These are phyloP conservation scores for Chiloscyllium punctatum DNA, from an alignment of 2,797 vertebrate genomes.

Conservation along the genomic window DNA sequence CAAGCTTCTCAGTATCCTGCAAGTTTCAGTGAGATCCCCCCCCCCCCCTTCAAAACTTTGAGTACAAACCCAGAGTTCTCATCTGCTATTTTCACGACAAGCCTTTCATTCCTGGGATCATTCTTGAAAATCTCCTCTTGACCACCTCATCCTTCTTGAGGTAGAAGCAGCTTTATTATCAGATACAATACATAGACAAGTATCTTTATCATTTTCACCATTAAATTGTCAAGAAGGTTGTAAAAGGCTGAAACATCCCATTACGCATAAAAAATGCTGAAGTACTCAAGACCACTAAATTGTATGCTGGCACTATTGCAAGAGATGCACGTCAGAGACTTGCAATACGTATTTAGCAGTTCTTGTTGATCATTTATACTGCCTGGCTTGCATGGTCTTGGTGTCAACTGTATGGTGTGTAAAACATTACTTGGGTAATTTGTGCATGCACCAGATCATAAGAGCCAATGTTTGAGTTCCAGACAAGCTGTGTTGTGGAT, in stretches of 20 bases:
- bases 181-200: background rate
- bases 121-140: too few species aligned
- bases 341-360: background rate
- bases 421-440: constrained; percentile 22
- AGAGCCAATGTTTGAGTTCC: constrained; percentile 7
- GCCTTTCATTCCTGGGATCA: too few species aligned
- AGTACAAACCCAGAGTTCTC: too few species aligned
- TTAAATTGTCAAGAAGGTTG: background rate
- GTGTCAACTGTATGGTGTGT: constrained; percentile 16
- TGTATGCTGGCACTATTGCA: background rate
- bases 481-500: constrained; percentile 14
- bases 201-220: background rate
- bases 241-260: background rate
- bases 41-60: too few species aligned
- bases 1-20: too few species aligned
- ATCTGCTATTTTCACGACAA: too few species aligned
- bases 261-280: background rate
- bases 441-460: background rate
- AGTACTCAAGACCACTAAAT: background rate
- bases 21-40: too few species aligned
- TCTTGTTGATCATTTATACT: background rate
- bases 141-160: too few species aligned
- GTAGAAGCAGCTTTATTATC: background rate
- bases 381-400: background rate
- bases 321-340: background rate